These are phyloP conservation scores for Oncorhynchus nerka DNA, from an alignment of 2,113 vertebrate genomes.

Conservation along the genomic window DNA sequence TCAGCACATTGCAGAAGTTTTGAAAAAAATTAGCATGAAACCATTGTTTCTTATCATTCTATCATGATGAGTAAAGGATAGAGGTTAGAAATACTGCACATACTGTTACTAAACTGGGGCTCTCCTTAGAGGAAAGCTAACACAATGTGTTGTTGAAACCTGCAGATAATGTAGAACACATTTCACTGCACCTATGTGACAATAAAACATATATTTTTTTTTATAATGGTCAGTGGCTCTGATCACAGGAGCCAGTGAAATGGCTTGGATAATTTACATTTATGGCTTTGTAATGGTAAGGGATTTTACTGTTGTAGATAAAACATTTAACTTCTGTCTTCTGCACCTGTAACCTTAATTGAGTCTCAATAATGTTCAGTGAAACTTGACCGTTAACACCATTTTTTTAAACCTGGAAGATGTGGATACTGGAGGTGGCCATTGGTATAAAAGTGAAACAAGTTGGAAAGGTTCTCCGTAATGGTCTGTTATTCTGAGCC, in stretches of 20 bases:
- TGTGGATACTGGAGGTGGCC: too few relatives aligned
- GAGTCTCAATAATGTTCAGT: too few relatives aligned
- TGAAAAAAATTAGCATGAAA: background rate
- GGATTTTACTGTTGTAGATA: constrained; percentile 14
- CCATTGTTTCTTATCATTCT: constrained; percentile 10
- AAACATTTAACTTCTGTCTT: background rate
- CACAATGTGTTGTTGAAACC: background rate
- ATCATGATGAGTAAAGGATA: constrained; percentile 7
- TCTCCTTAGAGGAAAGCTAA: background rate
- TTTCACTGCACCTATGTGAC: background rate
- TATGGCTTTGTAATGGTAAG: constrained; percentile 10
- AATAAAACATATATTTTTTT: background rate
- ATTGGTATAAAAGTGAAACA: too few relatives aligned
- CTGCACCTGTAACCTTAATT: too few relatives aligned
- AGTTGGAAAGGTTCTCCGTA: too few relatives aligned
- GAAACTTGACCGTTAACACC: too few relatives aligned
- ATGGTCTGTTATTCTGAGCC: background rate
- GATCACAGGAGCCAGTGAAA: background rate
- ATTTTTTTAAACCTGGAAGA: too few relatives aligned
- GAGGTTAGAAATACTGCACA: constrained; percentile 12
- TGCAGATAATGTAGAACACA: background rate
- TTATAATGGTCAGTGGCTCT: background rate
- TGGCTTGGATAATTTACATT: constrained; percentile 12
- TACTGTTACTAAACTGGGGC: background rate
- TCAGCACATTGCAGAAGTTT: constrained; percentile 35